Evolutionary conservation across 2,113 vertebrate species (phyloP), one percentile per base, ranked within the genome.

Genomic region (Collichthys lucidus): DNA sequence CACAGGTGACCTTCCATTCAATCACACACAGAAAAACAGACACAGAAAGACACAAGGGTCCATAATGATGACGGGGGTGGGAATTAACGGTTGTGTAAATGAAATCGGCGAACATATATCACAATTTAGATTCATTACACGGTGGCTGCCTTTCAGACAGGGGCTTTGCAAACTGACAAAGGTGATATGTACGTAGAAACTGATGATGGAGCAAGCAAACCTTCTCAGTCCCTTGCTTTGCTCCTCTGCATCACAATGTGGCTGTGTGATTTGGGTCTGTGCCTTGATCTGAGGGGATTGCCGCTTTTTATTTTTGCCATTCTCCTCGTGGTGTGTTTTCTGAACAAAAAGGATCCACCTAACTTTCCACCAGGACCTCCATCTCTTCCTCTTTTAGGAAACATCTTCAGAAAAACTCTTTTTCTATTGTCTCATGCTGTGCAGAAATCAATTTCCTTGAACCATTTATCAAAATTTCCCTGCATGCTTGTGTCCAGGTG

Each of bases 291-390:
- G 20, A 90, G 80, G 69, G 89, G 73, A 9, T 11, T 94, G 0
- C 79, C 96, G 4, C 4, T 97, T 60, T 89, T 94, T 6, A 22
- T 89, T 4, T 0, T 92, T 0, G 26, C 80, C 1, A 75, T 96
- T 70, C 87, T 97, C 19, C 52, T 96, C 0, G 2, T 95, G 0
- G 60, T 86, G 0, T 89, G 89, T 86, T 93, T 91, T 73, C 16
- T 94, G 26, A 94, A 77, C 70, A 82, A 66, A 62, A 93, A 91
- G 71, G 94, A 85, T 14, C 95, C 94, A 0, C 92, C 90, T 5
- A 74, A 94, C 65, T 97, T 91, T 40, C 96, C 96, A 0, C 96
- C 96, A 0, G 92, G 94, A 1, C 96, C 96, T 0, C 64, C 88
- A 4, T 1, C 81, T 11, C 44, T 97, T 2, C 96, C 96, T 5